Percentiles rank a stretch among this genome's conserved stretches.
Evolutionary conservation across 2,113 vertebrate species (phyloP).

Genomic region (Lipotes vexillifer): DNA sequence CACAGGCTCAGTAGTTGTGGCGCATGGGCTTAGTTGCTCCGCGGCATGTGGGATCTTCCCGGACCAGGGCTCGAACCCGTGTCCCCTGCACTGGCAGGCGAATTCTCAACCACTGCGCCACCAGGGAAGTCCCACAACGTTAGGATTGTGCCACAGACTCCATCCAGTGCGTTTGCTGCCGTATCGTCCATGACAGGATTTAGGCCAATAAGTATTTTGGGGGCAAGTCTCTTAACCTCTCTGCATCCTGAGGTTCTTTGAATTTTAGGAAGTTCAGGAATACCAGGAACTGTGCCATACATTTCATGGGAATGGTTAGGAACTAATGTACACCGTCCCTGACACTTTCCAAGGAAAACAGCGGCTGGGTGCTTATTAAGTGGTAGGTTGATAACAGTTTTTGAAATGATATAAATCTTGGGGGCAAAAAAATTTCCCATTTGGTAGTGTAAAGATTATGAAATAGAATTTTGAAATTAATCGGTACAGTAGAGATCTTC

Average conservation of each 20-base stretch:
- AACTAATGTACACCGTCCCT: not conserved
- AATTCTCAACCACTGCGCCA: too few species aligned
- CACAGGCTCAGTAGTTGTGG: too few species aligned
- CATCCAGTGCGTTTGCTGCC: not conserved
- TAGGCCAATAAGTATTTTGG: not conserved
- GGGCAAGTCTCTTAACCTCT: not conserved
- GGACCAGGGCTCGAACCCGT: too few species aligned
- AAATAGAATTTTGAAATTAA: constrained; percentile 18
- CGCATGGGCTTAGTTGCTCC: too few species aligned
- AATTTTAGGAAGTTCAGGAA: not conserved
- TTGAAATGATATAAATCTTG: not conserved
- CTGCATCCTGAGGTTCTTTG: not conserved
- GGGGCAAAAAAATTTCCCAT: not conserved
- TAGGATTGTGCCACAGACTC: too few species aligned
- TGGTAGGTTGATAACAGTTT: not conserved
- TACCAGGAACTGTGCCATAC: not conserved
- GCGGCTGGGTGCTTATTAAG: not conserved
- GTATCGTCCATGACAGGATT: not conserved
- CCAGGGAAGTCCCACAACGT: not conserved
- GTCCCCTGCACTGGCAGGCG: too few species aligned
- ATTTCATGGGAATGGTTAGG: not conserved
- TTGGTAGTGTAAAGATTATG: not conserved
- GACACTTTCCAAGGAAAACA: not conserved
- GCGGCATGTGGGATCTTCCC: too few species aligned
- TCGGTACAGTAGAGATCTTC: not conserved